Conservation (phyloP, 2,113 vertebrate genomes). For the Oxyura jamaicensis region DNA sequence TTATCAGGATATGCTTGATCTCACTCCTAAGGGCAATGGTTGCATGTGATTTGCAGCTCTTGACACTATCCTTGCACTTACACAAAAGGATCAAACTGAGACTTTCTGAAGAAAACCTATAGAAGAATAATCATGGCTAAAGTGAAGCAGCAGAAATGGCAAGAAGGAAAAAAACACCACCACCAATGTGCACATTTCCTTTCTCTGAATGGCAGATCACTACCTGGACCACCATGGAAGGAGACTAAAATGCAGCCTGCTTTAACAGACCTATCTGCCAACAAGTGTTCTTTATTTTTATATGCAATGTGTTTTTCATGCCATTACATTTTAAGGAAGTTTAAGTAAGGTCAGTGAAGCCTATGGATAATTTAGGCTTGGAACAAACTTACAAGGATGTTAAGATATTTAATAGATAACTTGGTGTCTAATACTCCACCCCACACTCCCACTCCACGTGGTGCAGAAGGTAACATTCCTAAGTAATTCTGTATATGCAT, state of each 20-base stretch:
- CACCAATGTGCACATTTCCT: not conserved
- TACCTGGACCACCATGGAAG: not conserved
- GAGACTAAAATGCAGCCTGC: not conserved
- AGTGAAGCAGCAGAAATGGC: not conserved
- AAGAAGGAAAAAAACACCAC: not conserved
- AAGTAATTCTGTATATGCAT: not conserved
- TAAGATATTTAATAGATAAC: not conserved
- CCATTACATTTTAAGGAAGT: not conserved
- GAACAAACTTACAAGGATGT: not conserved
- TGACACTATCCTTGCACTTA: not conserved
- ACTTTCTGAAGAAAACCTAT: fast-evolving
- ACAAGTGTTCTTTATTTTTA: not conserved
- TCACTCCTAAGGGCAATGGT: not conserved
- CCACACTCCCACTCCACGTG: not conserved
- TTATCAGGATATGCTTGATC: not conserved
- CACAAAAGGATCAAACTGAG: not conserved
- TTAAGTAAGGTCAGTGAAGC: not conserved
- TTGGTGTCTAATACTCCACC: not conserved
- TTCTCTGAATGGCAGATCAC: not conserved
- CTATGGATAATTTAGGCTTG: not conserved
- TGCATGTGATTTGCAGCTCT: not conserved
- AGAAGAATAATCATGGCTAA: not conserved
- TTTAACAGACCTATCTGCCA: not conserved
- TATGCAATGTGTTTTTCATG: fast-evolving
- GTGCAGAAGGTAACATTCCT: not conserved